Conservation (phyloP, 2,797 vertebrate species). For the Malacoctenus gilli region DNA sequence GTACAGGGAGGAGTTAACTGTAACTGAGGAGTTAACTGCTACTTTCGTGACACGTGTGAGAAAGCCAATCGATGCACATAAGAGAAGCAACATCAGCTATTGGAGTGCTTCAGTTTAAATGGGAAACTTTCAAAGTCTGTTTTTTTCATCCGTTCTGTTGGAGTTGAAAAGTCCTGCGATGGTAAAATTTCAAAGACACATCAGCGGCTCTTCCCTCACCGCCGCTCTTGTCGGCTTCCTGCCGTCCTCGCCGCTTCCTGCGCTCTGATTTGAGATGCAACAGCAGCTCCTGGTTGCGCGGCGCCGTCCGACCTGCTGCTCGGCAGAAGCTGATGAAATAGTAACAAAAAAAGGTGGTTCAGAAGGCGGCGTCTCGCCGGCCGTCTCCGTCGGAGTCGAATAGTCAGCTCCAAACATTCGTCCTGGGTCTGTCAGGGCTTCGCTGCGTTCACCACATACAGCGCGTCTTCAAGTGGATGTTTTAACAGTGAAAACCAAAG, state of each 20-base stretch:
- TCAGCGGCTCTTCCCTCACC: slow-evolving; percentile 4
- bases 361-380: not conserved
- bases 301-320: slow-evolving; percentile 9
- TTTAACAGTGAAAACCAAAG: no score
- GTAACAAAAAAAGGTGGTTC: slow-evolving; percentile 7
- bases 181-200: not conserved
- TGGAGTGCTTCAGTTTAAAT: no score
- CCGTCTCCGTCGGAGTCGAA: slow-evolving; percentile 4
- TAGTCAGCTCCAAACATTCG: slow-evolving; percentile 11
- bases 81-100: no score
- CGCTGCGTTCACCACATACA: not conserved
- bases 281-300: slow-evolving; percentile 19
- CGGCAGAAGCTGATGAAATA: slow-evolving; percentile 21
- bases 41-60: no score
- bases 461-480: no score
- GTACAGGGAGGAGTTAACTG: no score
- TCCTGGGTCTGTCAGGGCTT: not conserved
- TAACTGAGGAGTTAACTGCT: no score
- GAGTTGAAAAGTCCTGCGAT: not conserved
- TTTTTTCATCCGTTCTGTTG: not conserved
- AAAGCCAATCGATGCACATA: no score
- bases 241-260: slow-evolving; percentile 8
- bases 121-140: no score
- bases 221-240: slow-evolving; percentile 15
- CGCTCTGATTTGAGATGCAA: slow-evolving; percentile 20